Base-by-base conservation (phyloP, 2,888 invertebrate species). In the Helleia helle region DNA sequence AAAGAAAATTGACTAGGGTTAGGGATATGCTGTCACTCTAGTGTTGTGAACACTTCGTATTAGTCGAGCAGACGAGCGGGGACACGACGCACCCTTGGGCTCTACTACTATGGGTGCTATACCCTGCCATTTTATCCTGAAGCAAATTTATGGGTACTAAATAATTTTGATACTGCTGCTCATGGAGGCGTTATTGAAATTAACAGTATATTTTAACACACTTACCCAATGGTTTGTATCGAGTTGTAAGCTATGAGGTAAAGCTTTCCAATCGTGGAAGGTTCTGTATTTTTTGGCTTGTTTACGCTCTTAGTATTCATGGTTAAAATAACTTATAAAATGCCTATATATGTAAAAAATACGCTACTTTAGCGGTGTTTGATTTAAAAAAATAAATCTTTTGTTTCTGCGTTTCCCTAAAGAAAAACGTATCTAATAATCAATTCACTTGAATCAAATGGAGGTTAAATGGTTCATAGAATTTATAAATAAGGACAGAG, bases 221-320 rank as follows among this genome's bases (percentile, higher is more conserved):
- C 87, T 87, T 81, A 92, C 92, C 93, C 94, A 36, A 88, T 54
- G 43, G 91, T 89, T 76, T 94, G 91, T n/a, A 87, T 62, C 12
- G 87, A 73, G 74, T 94, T 94, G 61, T 93, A 94, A 0, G 80
- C 69, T 49, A 91, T 71, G 38, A 94, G 84, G 67, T 93, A 94
- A 0, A 84, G 56, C 71, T 89, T 90, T 13, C 85, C 84, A 50
- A 87, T 43, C 40, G 68, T 54, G 22, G 88, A 80, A 38, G 83
- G 83, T 64, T 86, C 87, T 52, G 87, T 84, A 50, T 44, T 61
- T 56, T 56, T 76, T 4, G 46, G 40, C 50, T 67, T 76, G 43
- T 58, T 70, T 24, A 43, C 12, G 42, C 43, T 47, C 62, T 67
- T 74, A 29, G 42, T 36, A 24, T 58, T 44, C 63, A 64, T 51